Evolutionary conservation across 1,140 invertebrate species (phyloP), one percentile per base, ranked within the genome.

Genomic region (Bombus impatiens): DNA sequence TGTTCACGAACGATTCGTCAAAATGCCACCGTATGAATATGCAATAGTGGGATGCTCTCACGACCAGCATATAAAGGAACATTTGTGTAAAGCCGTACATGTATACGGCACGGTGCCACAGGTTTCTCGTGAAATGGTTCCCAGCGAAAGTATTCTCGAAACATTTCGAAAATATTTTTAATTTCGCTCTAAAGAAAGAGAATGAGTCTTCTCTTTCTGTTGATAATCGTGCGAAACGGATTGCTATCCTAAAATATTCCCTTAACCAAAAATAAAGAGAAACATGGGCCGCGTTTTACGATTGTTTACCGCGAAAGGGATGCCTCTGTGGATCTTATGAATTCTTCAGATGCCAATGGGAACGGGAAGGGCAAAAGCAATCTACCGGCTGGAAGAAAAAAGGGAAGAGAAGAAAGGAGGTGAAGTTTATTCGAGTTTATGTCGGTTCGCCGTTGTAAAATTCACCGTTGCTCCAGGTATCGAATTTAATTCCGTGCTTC

Each of bases 361-460:
- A 90, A 82, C 77, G 71, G 62, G n/a, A 75, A 88, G 83, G 86
- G 84, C 71, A 78, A 71, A 62, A 79, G 87, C 83, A 87, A 90
- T 90, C 83, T 86, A 87, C 37, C 25, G 44, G 78, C 10, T 62
- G 62, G 62, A 32, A 28, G 53, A 47, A 53, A 53, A 78, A 72
- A 53, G 25, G 68, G 42, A 35, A 59, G 53, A 57, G 35, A 42
- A 65, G 80, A 78, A 79, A 68, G 37, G 76, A 59, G 59, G 53
- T 42, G n/a, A 86, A 89, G 82, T 91, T 91, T 88, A 90, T 91
- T 85, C 91, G 81, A 80, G 65, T 91, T 91, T 86, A 86, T 81
- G 75, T 85, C 71, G 81, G 77, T 28, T 42, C 44, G 28, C 44
- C 47, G 86, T 59, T 89, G 80, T 86, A 91, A 91, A 91, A 90